phyloP scores from a whole-genome alignment of 2,797 vertebrate species.

The Cuniculus paca region DNA sequence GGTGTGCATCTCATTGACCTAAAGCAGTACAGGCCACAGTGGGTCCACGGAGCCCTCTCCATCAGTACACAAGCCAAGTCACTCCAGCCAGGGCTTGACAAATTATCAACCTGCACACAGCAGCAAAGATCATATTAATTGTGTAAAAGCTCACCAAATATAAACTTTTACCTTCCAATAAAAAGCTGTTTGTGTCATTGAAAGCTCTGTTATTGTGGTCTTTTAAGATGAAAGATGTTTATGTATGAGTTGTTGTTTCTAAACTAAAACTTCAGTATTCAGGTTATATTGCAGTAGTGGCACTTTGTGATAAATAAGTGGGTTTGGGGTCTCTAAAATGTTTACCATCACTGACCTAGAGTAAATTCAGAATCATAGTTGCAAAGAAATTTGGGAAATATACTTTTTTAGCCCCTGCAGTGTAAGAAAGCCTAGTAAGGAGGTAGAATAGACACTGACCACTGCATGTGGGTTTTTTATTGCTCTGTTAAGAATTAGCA shows the following conservation, averaged over 20 bases:
- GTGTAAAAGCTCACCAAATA: not conserved
- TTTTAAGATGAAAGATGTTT: not conserved
- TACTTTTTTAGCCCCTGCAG: not conserved
- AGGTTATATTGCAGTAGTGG: not conserved
- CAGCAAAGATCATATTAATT: not conserved
- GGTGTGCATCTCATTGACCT: not conserved
- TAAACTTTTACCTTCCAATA: not conserved
- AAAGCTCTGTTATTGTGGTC: not conserved
- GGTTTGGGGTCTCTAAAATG: not conserved
- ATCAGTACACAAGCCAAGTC: not conserved
- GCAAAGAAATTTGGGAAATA: not conserved
- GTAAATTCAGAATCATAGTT: constrained; percentile 8
- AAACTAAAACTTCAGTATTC: not conserved
- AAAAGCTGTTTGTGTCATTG: not conserved
- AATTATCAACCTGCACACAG: not conserved
- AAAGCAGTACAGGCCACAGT: not conserved
- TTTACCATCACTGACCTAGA: not conserved
- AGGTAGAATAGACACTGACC: not conserved
- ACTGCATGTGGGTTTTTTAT: not conserved
- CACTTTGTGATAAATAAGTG: not conserved
- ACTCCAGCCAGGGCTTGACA: not conserved
- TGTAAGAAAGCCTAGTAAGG: constrained; percentile 16
- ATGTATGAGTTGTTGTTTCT: not conserved
- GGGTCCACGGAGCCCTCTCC: not conserved
- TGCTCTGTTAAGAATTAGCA: constrained; percentile 16